Base-by-base conservation (phyloP, 2,888 invertebrate species). In the Catonia carolina region DNA sequence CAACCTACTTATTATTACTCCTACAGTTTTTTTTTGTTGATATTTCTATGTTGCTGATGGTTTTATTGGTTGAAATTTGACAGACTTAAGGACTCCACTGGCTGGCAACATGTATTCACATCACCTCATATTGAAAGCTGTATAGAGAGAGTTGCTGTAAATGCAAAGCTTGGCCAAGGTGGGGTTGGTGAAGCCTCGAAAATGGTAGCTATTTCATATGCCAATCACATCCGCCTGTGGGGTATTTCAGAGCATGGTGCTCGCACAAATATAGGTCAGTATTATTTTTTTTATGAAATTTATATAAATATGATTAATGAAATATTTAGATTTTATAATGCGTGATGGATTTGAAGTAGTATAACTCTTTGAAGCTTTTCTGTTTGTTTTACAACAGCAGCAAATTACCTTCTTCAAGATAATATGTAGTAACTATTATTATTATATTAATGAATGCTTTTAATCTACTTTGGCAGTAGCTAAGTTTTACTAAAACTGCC, bases 21-120 rank as follows among this genome's bases (percentile, higher is more conserved):
- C n/a, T n/a, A n/a, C n/a, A n/a, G n/a, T n/a, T n/a, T n/a, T n/a
- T n/a, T n/a, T n/a, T n/a, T n/a, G n/a, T n/a, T n/a, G n/a, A n/a
- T n/a, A n/a, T n/a, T n/a, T n/a, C n/a, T n/a, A n/a, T n/a, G n/a
- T n/a, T n/a, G n/a, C n/a, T n/a, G n/a, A n/a, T n/a, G n/a, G n/a
- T n/a, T n/a, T n/a, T n/a, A n/a, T n/a, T n/a, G n/a, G n/a, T n/a
- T n/a, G n/a, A n/a, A n/a, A n/a, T n/a, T 48, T 41, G 56, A 56
- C 55, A 80, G 96, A 69, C 81, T 97, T 69, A 96, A 95, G 73
- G 97, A 98, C 73, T 92, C 94, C 0, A 90, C 89, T 64, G 97
- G 97, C 5, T 98, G 97, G 97, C 93, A 94, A 69, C 83, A 90
- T 67, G 87, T 90, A 8, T 97, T 96, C 75, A 93, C 91, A 55